Percentiles rank a stretch among this genome's conserved stretches.
phyloP scores from a whole-genome alignment of 2,113 vertebrate genomes.

The Orcinus orca region DNA sequence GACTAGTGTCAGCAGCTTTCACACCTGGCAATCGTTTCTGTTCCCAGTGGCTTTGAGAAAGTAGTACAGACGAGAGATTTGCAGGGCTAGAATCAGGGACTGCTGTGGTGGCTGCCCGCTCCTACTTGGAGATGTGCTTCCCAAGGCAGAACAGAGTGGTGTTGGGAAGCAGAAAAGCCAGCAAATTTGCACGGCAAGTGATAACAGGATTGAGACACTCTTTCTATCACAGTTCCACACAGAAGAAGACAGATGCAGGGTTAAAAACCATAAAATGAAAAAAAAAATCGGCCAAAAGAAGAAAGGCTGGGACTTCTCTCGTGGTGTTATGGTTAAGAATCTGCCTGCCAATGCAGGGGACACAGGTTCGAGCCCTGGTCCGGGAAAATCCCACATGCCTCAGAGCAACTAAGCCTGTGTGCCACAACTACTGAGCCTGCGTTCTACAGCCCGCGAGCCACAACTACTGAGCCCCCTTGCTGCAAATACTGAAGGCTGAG shows the following conservation, averaged over 20 bases:
- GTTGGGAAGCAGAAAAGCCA: not conserved
- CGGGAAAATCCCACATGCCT: too few relatives aligned
- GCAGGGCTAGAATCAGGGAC: not conserved
- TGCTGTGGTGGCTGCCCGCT: not conserved
- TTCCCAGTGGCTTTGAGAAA: not conserved
- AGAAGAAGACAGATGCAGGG: not conserved
- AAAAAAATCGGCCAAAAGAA: not conserved
- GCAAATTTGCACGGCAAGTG: not conserved
- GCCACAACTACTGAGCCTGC: too few relatives aligned
- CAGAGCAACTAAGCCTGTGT: too few relatives aligned
- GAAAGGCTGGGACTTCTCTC: not conserved
- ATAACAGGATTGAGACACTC: not conserved
- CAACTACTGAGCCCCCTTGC: too few relatives aligned
- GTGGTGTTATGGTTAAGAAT: too few relatives aligned
- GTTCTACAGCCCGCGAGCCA: too few relatives aligned
- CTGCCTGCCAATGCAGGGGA: too few relatives aligned
- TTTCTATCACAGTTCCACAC: not conserved
- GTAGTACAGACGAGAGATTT: not conserved
- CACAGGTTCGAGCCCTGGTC: too few relatives aligned
- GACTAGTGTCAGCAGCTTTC: not conserved
- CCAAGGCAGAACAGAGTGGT: not conserved
- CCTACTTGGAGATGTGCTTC: not conserved
- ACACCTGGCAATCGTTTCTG: not conserved
- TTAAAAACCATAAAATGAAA: not conserved
- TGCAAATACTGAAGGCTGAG: too few relatives aligned